These are phyloP conservation scores for Achatina immaculata DNA, from an alignment of 1,140 invertebrate species.

Conservation along the genomic window DNA sequence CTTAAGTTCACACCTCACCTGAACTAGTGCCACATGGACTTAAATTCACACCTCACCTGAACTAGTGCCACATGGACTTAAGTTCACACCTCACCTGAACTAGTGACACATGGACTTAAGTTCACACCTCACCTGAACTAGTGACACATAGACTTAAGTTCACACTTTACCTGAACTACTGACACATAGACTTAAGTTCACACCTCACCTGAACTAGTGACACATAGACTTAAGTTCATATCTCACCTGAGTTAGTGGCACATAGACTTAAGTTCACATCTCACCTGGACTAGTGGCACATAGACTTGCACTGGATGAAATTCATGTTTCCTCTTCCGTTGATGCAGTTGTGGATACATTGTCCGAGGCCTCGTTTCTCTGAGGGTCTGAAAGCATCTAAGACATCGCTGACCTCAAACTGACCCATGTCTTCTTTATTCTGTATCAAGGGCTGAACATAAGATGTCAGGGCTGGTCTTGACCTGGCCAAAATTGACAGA, in stretches of 20 bases:
- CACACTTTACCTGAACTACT: too few species aligned
- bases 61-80: too few species aligned
- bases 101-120: too few species aligned
- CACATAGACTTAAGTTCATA: too few species aligned
- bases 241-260: conserved; percentile 41
- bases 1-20: too few species aligned
- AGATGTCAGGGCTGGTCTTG: not conserved
- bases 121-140: too few species aligned
- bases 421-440: not conserved
- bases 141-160: too few species aligned
- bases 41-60: too few species aligned
- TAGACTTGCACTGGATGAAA: conserved; percentile 54
- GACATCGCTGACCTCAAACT: not conserved
- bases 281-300: conserved; percentile 43
- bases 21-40: too few species aligned
- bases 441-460: not conserved
- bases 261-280: conserved; percentile 54
- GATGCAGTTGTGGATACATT: conserved; percentile 48
- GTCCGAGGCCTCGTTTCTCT: conserved; percentile 44
- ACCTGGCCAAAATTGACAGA: not conserved
- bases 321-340: conserved; percentile 43
- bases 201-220: too few species aligned
- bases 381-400: not conserved
- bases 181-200: too few species aligned
- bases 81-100: too few species aligned